phyloP scores from a whole-genome alignment of 1,140 invertebrate species.

The Caenorhabditis brenneri region DNA sequence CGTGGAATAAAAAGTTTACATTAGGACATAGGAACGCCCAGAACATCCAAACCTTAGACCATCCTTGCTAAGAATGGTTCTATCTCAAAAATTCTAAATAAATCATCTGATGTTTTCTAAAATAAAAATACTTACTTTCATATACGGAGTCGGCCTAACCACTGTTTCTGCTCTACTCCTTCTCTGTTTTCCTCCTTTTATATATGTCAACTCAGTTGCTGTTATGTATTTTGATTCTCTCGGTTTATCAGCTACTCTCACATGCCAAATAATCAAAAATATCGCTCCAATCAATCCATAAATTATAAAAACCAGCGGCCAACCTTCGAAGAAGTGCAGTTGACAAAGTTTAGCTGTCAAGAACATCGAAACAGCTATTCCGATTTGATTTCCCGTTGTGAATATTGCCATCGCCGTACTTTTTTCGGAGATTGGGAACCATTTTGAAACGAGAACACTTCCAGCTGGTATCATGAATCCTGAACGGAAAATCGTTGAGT shows the following conservation, averaged over 20 bases:
- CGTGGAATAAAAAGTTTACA: no score
- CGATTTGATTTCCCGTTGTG: slow-evolving; percentile 57
- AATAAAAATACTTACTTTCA: slow-evolving; percentile 43
- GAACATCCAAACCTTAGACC: no score
- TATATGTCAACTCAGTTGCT: slow-evolving; percentile 47
- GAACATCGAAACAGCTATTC: slow-evolving; percentile 52
- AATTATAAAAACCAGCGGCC: slow-evolving; percentile 50
- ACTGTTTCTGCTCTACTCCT: slow-evolving; percentile 43
- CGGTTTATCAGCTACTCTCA: slow-evolving; percentile 43
- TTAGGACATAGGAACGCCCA: no score
- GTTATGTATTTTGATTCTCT: slow-evolving; percentile 48
- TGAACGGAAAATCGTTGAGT: not conserved
- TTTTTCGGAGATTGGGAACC: slow-evolving; percentile 52
- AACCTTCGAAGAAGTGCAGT: slow-evolving; percentile 48
- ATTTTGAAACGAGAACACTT: slow-evolving; percentile 52
- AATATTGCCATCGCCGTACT: slow-evolving; percentile 55
- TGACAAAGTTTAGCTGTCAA: slow-evolving; percentile 50
- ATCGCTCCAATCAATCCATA: slow-evolving; percentile 42
- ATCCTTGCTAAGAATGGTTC: no score
- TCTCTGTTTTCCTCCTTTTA: slow-evolving; percentile 45
- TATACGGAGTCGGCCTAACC: slow-evolving; percentile 50
- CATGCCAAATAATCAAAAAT: slow-evolving; percentile 48
- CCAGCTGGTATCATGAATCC: slow-evolving; percentile 53
- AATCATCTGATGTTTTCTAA: no score
- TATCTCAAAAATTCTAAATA: no score